Evolutionary conservation across 2,113 vertebrate species (phyloP), one percentile per base, ranked within the genome.

Genomic region (Brienomyrus brachyistius): DNA sequence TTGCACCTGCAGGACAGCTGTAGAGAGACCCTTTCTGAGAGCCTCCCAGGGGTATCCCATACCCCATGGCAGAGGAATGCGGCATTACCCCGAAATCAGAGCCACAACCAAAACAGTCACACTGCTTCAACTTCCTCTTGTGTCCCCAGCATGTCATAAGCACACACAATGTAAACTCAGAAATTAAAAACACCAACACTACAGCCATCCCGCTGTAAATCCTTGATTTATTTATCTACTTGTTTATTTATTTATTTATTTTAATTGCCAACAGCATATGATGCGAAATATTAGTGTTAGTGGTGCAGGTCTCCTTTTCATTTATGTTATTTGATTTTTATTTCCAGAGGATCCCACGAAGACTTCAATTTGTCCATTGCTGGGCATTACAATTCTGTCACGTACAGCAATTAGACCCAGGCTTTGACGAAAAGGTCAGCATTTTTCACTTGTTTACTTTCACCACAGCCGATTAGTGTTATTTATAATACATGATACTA

Each of bases 401-500:
- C 54, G 80, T 84, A 85, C 21, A 62, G 89, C 80, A 62, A 89
- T 89, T 89, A 83, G 35, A 56, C 88, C 70, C 70, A 31, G 35
- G 77, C 51, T 45, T 89, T 85, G 52, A 89, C 21, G 23, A 89
- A 87, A 90, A 77, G 48, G 85, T 90, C 89, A 90, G 89, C 89
- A 90, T 90, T 90, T 90, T 87, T 89, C 40, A 59, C 77, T 90
- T 52, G 62, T 80, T 77, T 89, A 77, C 85, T 87, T 77, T 87
- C 66, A 87, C 17, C 15, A 84, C 54, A 66, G 82, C 89, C 59
- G 89, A 90, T 90, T 90, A 56, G 85, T 87, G 48, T 90, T 87
- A 90, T 90, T 86, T 77, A 90, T 90, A 90, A 87, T 90, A 87
- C 62, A 87, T 87, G 27, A 90, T 87, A 87, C 74, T 87, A 90